phyloP scores from a whole-genome alignment of 2,797 vertebrate genomes.

The Yasuhikotakia modesta region DNA sequence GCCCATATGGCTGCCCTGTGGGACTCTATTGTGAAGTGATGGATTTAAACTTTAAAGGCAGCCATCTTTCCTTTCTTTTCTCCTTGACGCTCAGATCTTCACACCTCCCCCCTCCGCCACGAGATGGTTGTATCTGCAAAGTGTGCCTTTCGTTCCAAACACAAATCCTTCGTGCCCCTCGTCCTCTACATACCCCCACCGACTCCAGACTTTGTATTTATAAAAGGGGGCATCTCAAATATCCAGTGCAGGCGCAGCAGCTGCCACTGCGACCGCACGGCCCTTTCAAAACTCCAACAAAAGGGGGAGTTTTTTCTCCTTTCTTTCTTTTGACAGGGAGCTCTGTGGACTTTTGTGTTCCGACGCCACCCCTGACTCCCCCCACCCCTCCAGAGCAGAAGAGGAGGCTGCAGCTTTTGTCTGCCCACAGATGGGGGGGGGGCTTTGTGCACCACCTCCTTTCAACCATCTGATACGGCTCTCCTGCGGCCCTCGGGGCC shows the following conservation, averaged over 20 bases:
- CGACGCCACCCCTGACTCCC: constrained; percentile 56
- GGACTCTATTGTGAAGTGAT: constrained; percentile 71
- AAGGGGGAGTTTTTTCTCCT: constrained; percentile 50
- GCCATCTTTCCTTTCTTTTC: constrained; percentile 68
- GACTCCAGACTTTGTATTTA: constrained; percentile 73
- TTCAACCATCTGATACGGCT: constrained; percentile 68
- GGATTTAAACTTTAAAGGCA: constrained; percentile 69
- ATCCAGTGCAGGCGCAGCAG: constrained; percentile 75
- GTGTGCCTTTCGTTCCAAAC: constrained; percentile 74
- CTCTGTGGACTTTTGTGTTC: constrained; percentile 70
- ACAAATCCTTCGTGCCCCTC: constrained; percentile 54
- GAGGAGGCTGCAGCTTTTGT: constrained; percentile 73
- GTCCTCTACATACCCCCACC: constrained; percentile 46
- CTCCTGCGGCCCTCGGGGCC: constrained; percentile 51
- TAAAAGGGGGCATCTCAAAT: constrained; percentile 75
- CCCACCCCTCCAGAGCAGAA: constrained; percentile 60
- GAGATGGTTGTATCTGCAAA: constrained; percentile 69
- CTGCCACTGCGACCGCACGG: constrained; percentile 71
- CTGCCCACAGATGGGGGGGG: constrained; percentile 54
- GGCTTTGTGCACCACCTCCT: constrained; percentile 40
- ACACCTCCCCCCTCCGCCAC: constrained; percentile 55
- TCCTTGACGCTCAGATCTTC: constrained; percentile 18
- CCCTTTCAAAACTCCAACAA: constrained; percentile 71
- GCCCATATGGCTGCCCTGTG: constrained; percentile 74
- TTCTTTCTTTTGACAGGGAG: constrained; percentile 54